Evolutionary conservation across 2,797 vertebrate genomes (phyloP).

Genomic region (Enteromius trimaculatus): DNA sequence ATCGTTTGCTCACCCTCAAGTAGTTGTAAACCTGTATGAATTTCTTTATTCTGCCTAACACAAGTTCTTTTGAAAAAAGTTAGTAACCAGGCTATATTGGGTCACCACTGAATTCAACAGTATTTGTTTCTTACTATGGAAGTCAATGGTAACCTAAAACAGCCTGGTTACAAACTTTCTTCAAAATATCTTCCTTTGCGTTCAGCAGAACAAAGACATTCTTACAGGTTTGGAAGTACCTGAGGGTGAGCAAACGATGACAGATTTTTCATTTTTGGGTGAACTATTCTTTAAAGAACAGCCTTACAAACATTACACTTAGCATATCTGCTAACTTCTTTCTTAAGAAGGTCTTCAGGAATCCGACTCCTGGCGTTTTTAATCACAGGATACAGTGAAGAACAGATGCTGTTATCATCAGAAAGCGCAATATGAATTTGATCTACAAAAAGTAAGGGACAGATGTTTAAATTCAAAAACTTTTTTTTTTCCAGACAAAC

Average conservation of each 20-base stretch:
- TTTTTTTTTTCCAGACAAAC: not conserved
- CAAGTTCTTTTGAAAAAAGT: too few species aligned
- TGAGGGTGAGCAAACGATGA: not conserved
- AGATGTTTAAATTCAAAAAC: conserved; percentile 14
- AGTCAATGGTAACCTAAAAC: too few species aligned
- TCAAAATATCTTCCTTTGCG: too few species aligned
- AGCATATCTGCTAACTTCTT: not conserved
- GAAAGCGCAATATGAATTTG: not conserved
- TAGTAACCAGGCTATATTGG: too few species aligned
- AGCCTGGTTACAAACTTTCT: too few species aligned
- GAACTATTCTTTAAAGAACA: not conserved
- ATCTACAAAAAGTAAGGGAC: conserved; percentile 27
- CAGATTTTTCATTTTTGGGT: not conserved
- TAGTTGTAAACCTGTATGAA: too few species aligned
- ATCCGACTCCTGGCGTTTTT: not conserved
- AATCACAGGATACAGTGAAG: not conserved
- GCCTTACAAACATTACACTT: not conserved
- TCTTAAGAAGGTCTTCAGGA: not conserved
- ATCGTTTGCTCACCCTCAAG: too few species aligned
- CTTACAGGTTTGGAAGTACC: too few species aligned
- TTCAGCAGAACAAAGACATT: too few species aligned
- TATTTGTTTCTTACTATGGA: too few species aligned
- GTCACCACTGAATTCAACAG: too few species aligned
- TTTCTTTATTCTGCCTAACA: too few species aligned
- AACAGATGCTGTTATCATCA: not conserved